Evolutionary conservation across 2,113 vertebrate species (phyloP).

Genomic region (Delphinus delphis): DNA sequence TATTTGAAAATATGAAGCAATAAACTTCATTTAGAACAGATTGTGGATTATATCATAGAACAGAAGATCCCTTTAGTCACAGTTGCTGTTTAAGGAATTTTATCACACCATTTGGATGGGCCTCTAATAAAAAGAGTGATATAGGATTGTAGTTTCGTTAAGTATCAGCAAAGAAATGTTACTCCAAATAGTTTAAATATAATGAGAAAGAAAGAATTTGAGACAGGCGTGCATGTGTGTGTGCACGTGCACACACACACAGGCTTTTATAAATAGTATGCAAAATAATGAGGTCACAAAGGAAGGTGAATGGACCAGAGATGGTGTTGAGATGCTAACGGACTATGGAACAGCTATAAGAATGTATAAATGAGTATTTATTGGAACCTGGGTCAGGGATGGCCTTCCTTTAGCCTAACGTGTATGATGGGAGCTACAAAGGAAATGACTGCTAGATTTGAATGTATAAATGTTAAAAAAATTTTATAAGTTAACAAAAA

Average conservation of each 20-base stretch:
- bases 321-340: not conserved
- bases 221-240: not conserved
- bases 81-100: not conserved
- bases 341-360: not conserved
- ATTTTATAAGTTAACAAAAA: not conserved
- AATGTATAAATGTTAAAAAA: not conserved
- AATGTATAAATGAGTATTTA: not conserved
- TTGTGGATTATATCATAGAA: not conserved
- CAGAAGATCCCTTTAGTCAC: not conserved
- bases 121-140: not conserved
- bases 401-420: not conserved
- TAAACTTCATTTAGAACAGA: not conserved
- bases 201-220: not conserved
- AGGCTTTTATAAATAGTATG: not conserved
- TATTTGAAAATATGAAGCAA: slow-evolving; percentile 12
- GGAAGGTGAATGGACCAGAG: not conserved
- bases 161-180: slow-evolving; percentile 12
- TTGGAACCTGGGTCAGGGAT: not conserved
- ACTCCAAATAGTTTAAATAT: slow-evolving; percentile 50
- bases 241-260: not conserved
- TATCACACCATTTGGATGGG: not conserved
- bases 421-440: not conserved
- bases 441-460: not conserved
- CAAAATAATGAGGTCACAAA: not conserved
- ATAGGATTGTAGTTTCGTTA: not conserved